Evolutionary conservation across 2,888 invertebrate genomes (phyloP).

Genomic region (Bhutanitis thaidina): DNA sequence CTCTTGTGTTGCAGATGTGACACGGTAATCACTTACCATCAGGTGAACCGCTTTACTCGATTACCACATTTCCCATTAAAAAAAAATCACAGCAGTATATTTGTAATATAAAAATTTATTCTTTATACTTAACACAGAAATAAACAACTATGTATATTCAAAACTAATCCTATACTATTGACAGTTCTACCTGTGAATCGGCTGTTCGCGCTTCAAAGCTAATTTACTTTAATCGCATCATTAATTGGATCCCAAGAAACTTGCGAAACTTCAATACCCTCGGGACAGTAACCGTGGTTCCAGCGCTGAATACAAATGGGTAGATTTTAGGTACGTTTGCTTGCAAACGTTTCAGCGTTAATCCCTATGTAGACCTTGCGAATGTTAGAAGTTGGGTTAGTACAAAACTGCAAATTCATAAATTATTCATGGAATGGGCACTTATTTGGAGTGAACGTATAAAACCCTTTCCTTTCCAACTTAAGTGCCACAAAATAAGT

Average conservation of each 20-base stretch:
- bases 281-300: conserved; percentile 40
- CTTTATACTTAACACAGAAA: too few species aligned
- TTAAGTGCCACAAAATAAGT: conserved; percentile 8
- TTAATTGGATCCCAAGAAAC: conserved; percentile 64
- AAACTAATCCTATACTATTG: too few species aligned
- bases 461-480: not conserved
- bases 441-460: not conserved
- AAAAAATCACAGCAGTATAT: too few species aligned
- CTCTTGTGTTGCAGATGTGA: too few species aligned
- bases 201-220: conserved; percentile 61
- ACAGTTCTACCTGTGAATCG: conserved; percentile 34
- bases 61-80: too few species aligned
- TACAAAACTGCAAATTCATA: conserved; percentile 11
- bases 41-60: too few species aligned
- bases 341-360: conserved; percentile 28
- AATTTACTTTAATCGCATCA: conserved; percentile 70
- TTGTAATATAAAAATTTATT: too few species aligned
- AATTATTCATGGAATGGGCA: conserved; percentile 5
- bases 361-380: conserved; percentile 7
- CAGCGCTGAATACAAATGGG: conserved; percentile 55
- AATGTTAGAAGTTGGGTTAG: conserved; percentile 13
- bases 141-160: too few species aligned
- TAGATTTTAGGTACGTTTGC: conserved; percentile 38
- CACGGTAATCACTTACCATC: too few species aligned
- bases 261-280: conserved; percentile 59